These are phyloP conservation scores for Engystomops pustulosus DNA, from an alignment of 2,113 vertebrate genomes.

Conservation along the genomic window DNA sequence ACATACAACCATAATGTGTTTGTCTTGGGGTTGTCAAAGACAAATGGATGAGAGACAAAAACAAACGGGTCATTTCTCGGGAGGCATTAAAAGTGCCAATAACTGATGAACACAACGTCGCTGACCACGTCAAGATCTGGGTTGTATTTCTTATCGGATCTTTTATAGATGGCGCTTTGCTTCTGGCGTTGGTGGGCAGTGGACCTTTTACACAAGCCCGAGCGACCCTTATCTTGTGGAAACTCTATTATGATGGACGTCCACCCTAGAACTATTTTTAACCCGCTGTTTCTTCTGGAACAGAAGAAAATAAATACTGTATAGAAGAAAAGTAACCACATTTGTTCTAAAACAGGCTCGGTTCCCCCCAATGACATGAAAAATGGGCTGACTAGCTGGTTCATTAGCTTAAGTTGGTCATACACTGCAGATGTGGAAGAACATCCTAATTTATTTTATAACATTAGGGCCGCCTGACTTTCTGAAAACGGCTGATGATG, in stretches of 20 bases:
- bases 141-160: not conserved
- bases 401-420: no score
- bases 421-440: no score
- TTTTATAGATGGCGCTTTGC: not conserved
- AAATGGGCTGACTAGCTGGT: no score
- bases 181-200: not conserved
- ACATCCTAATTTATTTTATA: no score
- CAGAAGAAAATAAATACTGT: not conserved
- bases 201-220: not conserved
- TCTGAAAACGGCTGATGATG: no score
- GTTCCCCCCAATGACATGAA: no score
- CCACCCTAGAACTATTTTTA: not conserved
- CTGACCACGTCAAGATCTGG: not conserved
- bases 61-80: not conserved
- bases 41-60: not conserved
- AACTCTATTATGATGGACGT: not conserved
- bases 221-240: not conserved
- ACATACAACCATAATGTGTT: conserved; percentile 20
- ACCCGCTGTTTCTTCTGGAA: not conserved
- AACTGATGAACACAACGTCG: not conserved
- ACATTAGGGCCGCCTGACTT: no score
- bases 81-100: not conserved
- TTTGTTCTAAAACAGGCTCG: no score
- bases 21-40: conserved; percentile 14
- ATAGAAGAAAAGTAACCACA: no score